Base-by-base conservation (phyloP, 2,797 vertebrate species). In the Acanthurus leucopareius region DNA sequence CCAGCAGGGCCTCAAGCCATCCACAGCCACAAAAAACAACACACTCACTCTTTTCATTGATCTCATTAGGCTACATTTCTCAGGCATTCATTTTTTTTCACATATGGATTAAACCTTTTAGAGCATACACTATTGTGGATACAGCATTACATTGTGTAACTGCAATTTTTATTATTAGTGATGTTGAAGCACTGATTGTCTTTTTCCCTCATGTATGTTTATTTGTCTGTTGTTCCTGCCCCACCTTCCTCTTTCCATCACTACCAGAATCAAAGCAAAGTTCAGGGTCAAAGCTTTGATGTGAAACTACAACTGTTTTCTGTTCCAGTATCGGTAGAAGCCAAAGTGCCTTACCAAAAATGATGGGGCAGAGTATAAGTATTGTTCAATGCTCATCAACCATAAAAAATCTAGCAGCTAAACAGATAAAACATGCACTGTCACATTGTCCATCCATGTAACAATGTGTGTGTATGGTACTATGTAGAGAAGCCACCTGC, bases 41-140 rank as follows among this genome's bases (percentile, higher is more conserved):
- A 60, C 14, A 19, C 40, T 67, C 69, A 25, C 53, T 51, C 19
- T 45, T 64, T 51, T 45, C 19, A 77, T 57, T 85, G 77, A 74
- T 79, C 73, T 62, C 22, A 10, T 8, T 22, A 79, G 62, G 42
- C 6, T 48, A 10, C 10, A 58, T 45, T 49, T 54, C 47, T 48
- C 8, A 16, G 0, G 1, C 56, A 40, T 56, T 61, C 22, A 53
- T 52, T 70, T 72, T 17, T 66, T 47, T 77, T 70, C 45, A 66
- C 63, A 73, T 70, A 53, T 51, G 53, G 49, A 78, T 80, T 60
- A 48, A 77, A 77, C 59, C 28, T 32, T 1, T 0, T 9, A 22
- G n/a, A 25, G n/a, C 51, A 35, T 35, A 54, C 15, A 15, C 61
- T 38, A 56, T 35, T 28, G 22, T 28, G 7, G 38, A 42, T 53